Evolutionary conservation across 2,113 vertebrate species (phyloP).

Genomic region (Shinisaurus crocodilurus): DNA sequence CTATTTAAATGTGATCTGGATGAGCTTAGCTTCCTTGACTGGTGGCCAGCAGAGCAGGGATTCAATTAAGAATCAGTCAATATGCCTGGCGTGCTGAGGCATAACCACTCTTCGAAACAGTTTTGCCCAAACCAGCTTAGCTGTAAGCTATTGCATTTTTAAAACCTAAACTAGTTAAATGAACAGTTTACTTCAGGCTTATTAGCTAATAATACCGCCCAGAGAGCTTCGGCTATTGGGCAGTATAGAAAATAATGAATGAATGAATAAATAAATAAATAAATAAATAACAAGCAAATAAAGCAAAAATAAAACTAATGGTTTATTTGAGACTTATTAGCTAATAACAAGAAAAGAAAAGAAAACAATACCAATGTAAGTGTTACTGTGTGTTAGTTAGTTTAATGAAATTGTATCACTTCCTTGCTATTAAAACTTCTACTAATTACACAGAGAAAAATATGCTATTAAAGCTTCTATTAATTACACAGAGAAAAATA

Average conservation of each 20-base stretch:
- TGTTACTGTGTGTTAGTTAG: background rate
- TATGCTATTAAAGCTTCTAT: background rate
- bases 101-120: background rate
- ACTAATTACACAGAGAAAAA: background rate
- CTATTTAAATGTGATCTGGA: slow-evolving; percentile 5
- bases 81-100: background rate
- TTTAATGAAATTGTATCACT: background rate
- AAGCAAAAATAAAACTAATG: background rate
- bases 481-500: background rate
- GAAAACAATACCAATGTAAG: background rate
- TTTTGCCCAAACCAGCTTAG: slow-evolving; percentile 21
- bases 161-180: slow-evolving; percentile 24
- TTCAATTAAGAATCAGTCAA: slow-evolving; percentile 28
- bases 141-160: slow-evolving; percentile 1
- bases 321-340: no score
- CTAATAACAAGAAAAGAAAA: slow-evolving; percentile 32
- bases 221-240: no score
- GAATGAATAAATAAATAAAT: no score
- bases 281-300: no score
- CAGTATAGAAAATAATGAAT: no score
- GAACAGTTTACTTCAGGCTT: slow-evolving; percentile 7
- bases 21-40: background rate
- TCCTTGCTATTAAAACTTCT: background rate
- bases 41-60: slow-evolving; percentile 5
- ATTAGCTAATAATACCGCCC: slow-evolving; percentile 20